Evolutionary conservation across 2,113 vertebrate genomes (phyloP), one percentile per base, ranked within the genome.

Genomic region (Poeciliopsis turrubarensis): DNA sequence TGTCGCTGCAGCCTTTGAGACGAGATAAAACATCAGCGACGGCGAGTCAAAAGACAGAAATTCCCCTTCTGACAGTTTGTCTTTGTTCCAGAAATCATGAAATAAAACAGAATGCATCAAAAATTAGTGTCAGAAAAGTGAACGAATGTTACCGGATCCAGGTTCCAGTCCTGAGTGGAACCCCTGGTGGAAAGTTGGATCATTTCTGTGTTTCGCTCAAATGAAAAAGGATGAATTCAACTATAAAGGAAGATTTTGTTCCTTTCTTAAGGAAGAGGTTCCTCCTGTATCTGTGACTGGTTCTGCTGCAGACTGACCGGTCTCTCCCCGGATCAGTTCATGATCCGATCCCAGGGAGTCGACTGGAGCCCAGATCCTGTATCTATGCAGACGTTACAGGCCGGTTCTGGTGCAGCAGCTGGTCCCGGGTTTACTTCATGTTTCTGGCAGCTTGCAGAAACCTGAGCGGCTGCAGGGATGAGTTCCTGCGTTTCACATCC

Each of bases 401-500:
- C 41, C 14, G 63, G 9, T 29, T 31, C 72, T 68, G 70, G 9
- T 12, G 65, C 4, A 17, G 30, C 57, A 39, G 51, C 31, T 67
- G 60, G 47, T 37, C 19, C 65, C 22, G 30, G 72, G 37, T 15
- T 54, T 54, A 62, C 51, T 78, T 75, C 17, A 81, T 60, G 39
- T 75, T 65, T 30, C 68, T 44, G 12, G 32, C 60, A 70, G 66
- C 14, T 4, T 39, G 61, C 6, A 60, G 31, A 65, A 64, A 17
- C 44, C 34, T 41, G 12, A 68, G 5, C 51, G 54, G 63, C 64
- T 70, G 66, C 66, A 31, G 31, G n/a, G 67, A 32, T 44, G 10
- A 60, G 51, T 19, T 22, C 0, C 7, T 44, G 64, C 67, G 65
- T 31, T 73, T 60, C 73, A 63, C 77, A 89, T 80, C 26, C 29